Evolutionary conservation across 2,113 vertebrate species (phyloP).

Genomic region (Odontophorus gujanensis): DNA sequence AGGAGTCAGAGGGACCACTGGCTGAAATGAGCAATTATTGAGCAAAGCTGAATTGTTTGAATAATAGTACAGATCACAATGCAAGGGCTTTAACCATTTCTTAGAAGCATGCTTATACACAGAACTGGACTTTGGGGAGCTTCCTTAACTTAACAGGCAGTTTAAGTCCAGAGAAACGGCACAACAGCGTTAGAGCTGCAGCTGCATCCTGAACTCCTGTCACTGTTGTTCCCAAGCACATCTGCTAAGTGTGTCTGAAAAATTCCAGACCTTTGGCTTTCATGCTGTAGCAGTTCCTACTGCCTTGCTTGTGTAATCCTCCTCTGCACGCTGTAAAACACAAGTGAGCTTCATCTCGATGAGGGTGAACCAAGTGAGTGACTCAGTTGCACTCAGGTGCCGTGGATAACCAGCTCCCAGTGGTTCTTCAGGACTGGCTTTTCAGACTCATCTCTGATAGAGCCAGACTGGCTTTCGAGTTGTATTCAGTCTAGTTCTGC

Average conservation of each 20-base stretch:
- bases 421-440: accelerated
- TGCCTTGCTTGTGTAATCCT: neutral
- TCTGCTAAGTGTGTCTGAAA: neutral
- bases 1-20: neutral
- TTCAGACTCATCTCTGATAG: neutral
- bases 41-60: neutral
- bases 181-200: accelerated
- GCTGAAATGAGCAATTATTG: neutral
- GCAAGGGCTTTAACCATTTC: neutral
- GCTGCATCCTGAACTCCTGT: neutral
- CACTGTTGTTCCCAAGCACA: neutral
- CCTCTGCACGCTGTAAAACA: accelerated
- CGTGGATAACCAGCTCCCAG: neutral
- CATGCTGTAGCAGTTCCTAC: neutral
- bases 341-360: accelerated
- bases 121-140: accelerated
- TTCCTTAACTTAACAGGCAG: neutral
- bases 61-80: neutral
- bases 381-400: neutral
- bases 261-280: neutral
- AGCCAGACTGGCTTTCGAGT: accelerated
- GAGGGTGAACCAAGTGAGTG: neutral
- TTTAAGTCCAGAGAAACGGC: neutral
- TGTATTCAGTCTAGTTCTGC: neutral
- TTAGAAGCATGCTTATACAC: accelerated